Conservation (phyloP, 2,797 vertebrate species). For the Notamacropus eugenii region DNA sequence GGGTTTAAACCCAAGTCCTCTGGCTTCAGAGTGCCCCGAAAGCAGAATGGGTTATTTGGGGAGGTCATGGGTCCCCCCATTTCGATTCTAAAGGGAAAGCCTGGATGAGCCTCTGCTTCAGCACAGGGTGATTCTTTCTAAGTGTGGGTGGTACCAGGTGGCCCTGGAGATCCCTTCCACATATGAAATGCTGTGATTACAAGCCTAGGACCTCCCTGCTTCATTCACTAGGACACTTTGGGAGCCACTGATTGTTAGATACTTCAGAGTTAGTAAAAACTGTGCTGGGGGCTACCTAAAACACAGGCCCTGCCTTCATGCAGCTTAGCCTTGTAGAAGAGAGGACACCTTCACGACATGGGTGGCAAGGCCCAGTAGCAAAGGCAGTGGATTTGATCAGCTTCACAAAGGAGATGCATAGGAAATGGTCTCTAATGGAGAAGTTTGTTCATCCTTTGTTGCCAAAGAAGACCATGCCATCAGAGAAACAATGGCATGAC, state of each 20-base stretch:
- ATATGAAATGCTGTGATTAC: neutral
- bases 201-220: neutral
- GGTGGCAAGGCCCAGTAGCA: neutral
- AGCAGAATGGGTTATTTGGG: neutral
- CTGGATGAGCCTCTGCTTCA: neutral
- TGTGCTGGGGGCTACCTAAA: neutral
- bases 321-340: neutral
- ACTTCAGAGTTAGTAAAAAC: neutral
- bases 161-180: neutral
- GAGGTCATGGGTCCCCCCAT: neutral
- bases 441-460: no score
- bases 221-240: neutral
- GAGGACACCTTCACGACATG: neutral
- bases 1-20: neutral
- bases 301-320: neutral
- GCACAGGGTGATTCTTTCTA: neutral
- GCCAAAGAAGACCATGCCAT: no score
- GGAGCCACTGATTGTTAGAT: neutral
- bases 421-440: neutral
- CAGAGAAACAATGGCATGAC: no score
- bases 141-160: neutral
- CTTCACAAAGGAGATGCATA: neutral
- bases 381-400: neutral
- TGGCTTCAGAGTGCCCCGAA: neutral
- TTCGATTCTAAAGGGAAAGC: neutral